Evolutionary conservation across 2,888 invertebrate genomes (phyloP), one percentile per base, ranked within the genome.

Genomic region (Hydrotaea diabolus): DNA sequence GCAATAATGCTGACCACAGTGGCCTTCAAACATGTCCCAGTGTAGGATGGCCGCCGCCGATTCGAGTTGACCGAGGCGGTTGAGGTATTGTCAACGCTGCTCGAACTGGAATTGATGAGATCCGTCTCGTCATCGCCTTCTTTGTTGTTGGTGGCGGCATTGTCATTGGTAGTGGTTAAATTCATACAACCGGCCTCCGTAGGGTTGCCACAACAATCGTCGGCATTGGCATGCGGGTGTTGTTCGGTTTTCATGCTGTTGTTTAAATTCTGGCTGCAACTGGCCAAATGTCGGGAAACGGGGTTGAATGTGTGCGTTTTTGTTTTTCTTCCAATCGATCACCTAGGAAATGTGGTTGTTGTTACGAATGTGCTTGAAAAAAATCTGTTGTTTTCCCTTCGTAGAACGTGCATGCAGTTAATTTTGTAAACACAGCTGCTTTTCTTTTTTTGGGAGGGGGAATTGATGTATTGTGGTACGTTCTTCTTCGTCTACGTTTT

Each of bases 221-320:
- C 69, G 15, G 23, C 46, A 69, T 46, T 46, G 43, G 21, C 43
- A 15, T 74, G 53, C 11, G 66, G 53, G 9, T 69, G 36, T 46
- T 80, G 55, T 77, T 55, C 69, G 53, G 74, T 53, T 64, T 85
- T 80, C 79, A 85, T 80, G 31, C 49, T 71, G n/a, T 26, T 57
- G 15, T 15, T 11, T 36, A 4, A 26, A 31, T 59, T 31, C 31
- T 62, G 26, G 59, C 59, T 31, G n/a, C n/a, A 26, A 2, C 0
- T 13, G 49, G 55, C 21, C 55, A 55, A 26, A 59, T 59, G n/a
- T n/a, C n/a, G n/a, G n/a, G n/a, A n/a, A n/a, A n/a, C n/a, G n/a
- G n/a, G n/a, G n/a, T n/a, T n/a, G n/a, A n/a, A 23, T 59, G 59
- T 59, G 31, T 31, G 31, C 31, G 2, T 31, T 31, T 31, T 7